Evolutionary conservation across 30 jellyfish, hydroid and myxozoan genomes (phyloP).

Genomic region (Rhopilema esculentum): DNA sequence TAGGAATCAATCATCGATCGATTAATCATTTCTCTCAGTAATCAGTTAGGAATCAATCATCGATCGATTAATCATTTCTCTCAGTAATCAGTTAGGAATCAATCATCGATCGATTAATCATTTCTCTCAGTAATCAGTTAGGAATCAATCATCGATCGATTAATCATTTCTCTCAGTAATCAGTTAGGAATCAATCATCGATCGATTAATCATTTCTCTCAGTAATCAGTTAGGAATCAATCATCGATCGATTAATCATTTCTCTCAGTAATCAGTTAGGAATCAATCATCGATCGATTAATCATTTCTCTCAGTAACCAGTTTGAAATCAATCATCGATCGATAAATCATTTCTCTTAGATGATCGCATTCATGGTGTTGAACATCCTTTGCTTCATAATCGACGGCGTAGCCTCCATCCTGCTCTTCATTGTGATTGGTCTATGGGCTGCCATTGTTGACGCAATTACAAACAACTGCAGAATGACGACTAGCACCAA

Average conservation of each 20-base stretch:
- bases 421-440: slow-evolving; percentile 78
- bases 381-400: slow-evolving; percentile 80
- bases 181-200: background rate
- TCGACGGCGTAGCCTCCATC: slow-evolving; percentile 79
- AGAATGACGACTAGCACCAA: background rate
- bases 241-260: background rate
- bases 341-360: background rate
- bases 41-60: background rate
- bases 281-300: background rate
- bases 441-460: slow-evolving; percentile 77
- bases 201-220: background rate
- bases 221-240: too few species aligned
- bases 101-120: background rate
- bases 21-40: background rate
- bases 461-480: slow-evolving; percentile 39
- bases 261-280: background rate
- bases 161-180: background rate
- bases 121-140: background rate
- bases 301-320: background rate
- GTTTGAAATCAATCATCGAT: background rate
- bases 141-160: background rate
- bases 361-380: slow-evolving; percentile 82
- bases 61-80: background rate
- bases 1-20: background rate
- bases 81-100: background rate